Percentiles rank a stretch among this genome's conserved stretches.
phyloP scores from a whole-genome alignment of 2,113 vertebrate species.

The Gallinago undulata region DNA sequence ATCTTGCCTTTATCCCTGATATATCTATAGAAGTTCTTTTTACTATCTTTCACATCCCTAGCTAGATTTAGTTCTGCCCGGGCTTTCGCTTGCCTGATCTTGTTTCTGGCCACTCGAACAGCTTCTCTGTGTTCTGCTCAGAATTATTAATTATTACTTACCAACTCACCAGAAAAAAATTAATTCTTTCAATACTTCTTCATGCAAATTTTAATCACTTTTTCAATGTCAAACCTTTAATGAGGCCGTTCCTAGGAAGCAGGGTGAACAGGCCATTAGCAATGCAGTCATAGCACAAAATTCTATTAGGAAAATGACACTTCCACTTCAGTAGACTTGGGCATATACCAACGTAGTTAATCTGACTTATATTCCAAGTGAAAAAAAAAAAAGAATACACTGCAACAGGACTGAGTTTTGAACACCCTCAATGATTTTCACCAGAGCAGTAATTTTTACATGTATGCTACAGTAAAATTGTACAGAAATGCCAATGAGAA shows the following conservation, averaged over 20 bases:
- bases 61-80: too few relatives aligned
- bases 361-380: not conserved
- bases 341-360: not conserved
- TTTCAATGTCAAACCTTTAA: conserved; percentile 32
- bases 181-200: not conserved
- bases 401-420: not conserved
- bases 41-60: too few relatives aligned
- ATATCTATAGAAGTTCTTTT: too few relatives aligned
- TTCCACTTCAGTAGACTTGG: not conserved
- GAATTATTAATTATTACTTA: not conserved
- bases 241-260: not conserved
- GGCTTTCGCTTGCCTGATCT: too few relatives aligned
- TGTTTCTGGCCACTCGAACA: too few relatives aligned
- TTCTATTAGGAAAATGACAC: conserved; percentile 16
- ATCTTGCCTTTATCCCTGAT: too few relatives aligned
- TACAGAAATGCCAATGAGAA: not conserved
- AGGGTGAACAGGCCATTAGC: conserved; percentile 25
- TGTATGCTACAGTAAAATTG: not conserved
- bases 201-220: conserved; percentile 25
- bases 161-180: not conserved
- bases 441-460: not conserved
- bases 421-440: not conserved
- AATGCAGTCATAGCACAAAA: conserved; percentile 21
- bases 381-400: not conserved
- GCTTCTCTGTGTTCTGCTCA: too few relatives aligned